phyloP scores from a whole-genome alignment of 2,888 invertebrate genomes.

The Stenoptilia bipunctidactyla region DNA sequence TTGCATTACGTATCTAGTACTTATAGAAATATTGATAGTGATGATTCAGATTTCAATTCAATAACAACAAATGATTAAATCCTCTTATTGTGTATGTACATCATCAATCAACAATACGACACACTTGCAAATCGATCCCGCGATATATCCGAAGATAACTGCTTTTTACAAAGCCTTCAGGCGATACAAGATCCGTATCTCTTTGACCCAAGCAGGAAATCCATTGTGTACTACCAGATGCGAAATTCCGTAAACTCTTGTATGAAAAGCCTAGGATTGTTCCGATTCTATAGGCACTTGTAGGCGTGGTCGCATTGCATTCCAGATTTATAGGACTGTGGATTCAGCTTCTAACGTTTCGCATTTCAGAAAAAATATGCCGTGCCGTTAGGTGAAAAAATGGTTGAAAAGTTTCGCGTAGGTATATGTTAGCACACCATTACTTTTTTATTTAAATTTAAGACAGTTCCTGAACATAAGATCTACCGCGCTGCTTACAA shows the following conservation, averaged over 20 bases:
- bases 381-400: not conserved
- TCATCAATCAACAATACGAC: slow-evolving; percentile 27
- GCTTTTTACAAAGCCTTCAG: slow-evolving; percentile 40
- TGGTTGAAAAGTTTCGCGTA: no score
- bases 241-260: slow-evolving; percentile 49
- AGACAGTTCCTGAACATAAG: no score
- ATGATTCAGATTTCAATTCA: no score
- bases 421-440: no score
- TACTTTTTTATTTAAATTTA: no score
- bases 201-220: slow-evolving; percentile 65
- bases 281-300: slow-evolving; percentile 34
- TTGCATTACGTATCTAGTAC: no score
- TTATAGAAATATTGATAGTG: no score
- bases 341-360: slow-evolving; percentile 32
- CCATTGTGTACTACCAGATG: slow-evolving; percentile 61
- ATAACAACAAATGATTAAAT: no score
- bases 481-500: no score
- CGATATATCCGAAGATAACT: slow-evolving; percentile 30
- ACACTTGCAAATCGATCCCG: slow-evolving; percentile 32
- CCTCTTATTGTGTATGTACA: slow-evolving; percentile 4
- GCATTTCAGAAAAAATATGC: slow-evolving; percentile 4
- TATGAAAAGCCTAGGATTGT: slow-evolving; percentile 19
- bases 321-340: slow-evolving; percentile 28
- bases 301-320: slow-evolving; percentile 56
- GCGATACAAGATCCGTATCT: slow-evolving; percentile 57